Evolutionary conservation across 2,113 vertebrate species (phyloP).

Genomic region (Eidolon helvum): DNA sequence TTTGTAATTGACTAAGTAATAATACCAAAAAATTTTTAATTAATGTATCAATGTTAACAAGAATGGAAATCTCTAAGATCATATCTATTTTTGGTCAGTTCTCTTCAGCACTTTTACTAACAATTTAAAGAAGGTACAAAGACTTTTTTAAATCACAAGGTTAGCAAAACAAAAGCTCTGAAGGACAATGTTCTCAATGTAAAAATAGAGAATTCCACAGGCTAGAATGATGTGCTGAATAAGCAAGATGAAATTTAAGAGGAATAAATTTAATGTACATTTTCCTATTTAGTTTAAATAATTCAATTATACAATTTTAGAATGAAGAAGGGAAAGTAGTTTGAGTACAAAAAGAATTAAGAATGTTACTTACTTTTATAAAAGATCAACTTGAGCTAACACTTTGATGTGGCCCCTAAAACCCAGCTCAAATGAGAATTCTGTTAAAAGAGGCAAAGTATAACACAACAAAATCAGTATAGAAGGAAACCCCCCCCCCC

Average conservation of each 20-base stretch:
- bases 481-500: no score
- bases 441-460: neutral
- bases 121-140: slow-evolving; percentile 8
- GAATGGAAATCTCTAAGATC: neutral
- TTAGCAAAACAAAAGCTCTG: neutral
- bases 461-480: no score
- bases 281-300: neutral
- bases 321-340: neutral
- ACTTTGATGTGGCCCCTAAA: neutral
- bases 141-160: neutral
- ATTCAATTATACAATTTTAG: neutral
- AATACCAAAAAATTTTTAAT: neutral
- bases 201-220: neutral
- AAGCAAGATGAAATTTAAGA: slow-evolving; percentile 2
- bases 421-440: neutral
- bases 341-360: neutral
- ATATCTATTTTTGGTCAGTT: neutral
- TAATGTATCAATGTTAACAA: neutral
- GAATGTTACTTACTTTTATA: neutral
- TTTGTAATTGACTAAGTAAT: neutral
- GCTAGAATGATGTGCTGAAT: neutral
- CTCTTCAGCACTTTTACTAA: slow-evolving; percentile 1
- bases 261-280: neutral
- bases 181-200: neutral
- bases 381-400: neutral